A percentile compares a stretch with the other conserved stretches of the same genome.
Evolutionary conservation across 2,797 vertebrate genomes (phyloP).

Genomic region (Numenius phaeopus): DNA sequence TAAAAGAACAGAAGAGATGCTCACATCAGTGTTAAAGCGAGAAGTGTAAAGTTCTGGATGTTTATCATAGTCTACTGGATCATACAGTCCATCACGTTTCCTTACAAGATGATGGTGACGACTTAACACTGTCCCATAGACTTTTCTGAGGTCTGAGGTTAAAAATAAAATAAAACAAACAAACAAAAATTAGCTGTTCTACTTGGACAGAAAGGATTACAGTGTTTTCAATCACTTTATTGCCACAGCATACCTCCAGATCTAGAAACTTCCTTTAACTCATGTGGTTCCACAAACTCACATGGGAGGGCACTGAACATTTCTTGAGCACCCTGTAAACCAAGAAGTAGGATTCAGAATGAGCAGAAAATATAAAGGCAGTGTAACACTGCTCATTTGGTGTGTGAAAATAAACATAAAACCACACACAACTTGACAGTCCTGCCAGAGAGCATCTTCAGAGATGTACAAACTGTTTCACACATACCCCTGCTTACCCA

Average conservation of each 20-base stretch:
- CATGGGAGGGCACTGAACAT: slow-evolving; percentile 94
- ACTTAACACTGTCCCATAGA: slow-evolving; percentile 95
- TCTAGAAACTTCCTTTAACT: slow-evolving; percentile 91
- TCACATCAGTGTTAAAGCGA: slow-evolving; percentile 92
- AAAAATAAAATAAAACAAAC: neutral
- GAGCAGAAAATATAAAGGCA: neutral
- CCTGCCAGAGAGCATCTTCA: neutral
- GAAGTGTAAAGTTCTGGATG: slow-evolving; percentile 93
- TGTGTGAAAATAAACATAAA: neutral
- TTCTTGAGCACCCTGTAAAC: slow-evolving; percentile 92
- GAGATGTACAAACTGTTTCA: neutral
- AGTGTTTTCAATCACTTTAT: neutral
- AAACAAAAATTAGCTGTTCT: neutral
- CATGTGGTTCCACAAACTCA: slow-evolving; percentile 95
- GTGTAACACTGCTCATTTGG: neutral
- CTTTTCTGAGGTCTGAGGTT: slow-evolving; percentile 89
- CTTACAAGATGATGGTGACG: slow-evolving; percentile 95
- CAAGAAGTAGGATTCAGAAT: neutral
- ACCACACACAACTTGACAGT: neutral
- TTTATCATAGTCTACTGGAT: slow-evolving; percentile 92
- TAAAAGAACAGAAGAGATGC: slow-evolving; percentile 55
- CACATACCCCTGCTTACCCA: neutral
- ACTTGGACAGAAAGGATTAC: neutral
- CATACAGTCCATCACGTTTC: slow-evolving; percentile 90
- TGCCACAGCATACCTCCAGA: slow-evolving; percentile 84